phyloP scores from a whole-genome alignment of 2,113 vertebrate species.

The Indicator maculatus region DNA sequence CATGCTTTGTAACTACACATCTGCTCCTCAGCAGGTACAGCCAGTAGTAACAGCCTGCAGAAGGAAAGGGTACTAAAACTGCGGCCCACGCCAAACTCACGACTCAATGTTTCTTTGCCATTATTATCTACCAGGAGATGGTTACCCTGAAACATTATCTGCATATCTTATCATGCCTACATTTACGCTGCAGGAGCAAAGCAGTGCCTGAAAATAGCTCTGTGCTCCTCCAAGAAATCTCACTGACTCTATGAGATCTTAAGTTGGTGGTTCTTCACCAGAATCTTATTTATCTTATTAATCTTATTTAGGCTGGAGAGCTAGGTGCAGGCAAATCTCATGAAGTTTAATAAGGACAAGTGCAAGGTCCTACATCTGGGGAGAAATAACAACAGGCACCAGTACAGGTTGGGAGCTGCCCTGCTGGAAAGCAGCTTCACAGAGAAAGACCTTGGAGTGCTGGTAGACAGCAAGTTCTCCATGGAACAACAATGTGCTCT shows the following conservation, averaged over 20 bases:
- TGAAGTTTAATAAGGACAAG: too few relatives aligned
- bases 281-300: neutral
- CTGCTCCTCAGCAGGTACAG: neutral
- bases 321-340: too few relatives aligned
- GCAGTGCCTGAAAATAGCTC: neutral
- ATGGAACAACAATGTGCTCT: too few relatives aligned
- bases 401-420: too few relatives aligned
- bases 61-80: neutral
- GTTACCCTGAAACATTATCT: slow-evolving; percentile 17
- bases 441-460: too few relatives aligned
- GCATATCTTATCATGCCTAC: neutral
- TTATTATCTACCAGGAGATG: slow-evolving; percentile 36
- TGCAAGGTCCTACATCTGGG: too few relatives aligned
- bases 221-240: neutral
- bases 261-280: neutral
- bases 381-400: too few relatives aligned
- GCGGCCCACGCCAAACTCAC: neutral
- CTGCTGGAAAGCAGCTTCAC: too few relatives aligned
- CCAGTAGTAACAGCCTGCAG: neutral
- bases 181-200: neutral
- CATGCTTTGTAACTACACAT: neutral
- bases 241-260: neutral
- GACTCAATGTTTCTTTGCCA: neutral
- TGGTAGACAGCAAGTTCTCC: too few relatives aligned
- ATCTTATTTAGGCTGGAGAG: too few relatives aligned